phyloP scores from a whole-genome alignment of 1,140 invertebrate species.

The Batillaria attramentaria region DNA sequence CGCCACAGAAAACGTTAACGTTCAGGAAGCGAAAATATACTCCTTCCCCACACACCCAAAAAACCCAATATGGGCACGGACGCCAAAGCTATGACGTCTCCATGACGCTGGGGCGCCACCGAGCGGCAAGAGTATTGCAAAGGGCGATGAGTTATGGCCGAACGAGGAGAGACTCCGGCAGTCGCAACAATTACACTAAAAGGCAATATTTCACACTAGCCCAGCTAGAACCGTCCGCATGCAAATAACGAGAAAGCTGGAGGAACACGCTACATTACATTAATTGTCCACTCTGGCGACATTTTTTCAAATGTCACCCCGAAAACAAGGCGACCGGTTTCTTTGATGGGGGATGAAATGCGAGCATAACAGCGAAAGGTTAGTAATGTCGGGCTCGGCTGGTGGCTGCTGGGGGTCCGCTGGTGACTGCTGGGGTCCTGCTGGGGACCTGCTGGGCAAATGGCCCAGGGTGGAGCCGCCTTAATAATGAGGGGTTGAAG shows the following conservation, averaged over 20 bases:
- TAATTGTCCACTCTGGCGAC: slow-evolving; percentile 25
- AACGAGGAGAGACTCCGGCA: slow-evolving; percentile 15
- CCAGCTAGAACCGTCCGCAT: slow-evolving; percentile 1
- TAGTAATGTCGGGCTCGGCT: too few relatives aligned
- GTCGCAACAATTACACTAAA: slow-evolving; percentile 29
- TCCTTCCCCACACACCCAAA: slow-evolving; percentile 17
- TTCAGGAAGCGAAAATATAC: too few relatives aligned
- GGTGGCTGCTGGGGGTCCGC: too few relatives aligned
- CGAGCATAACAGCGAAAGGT: slow-evolving; percentile 12
- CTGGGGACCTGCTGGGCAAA: too few relatives aligned
- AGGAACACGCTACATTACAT: slow-evolving; percentile 25
- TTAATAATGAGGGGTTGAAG: too few relatives aligned
- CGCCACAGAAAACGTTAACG: too few relatives aligned
- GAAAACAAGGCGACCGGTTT: neutral
- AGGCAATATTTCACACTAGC: slow-evolving; percentile 21
- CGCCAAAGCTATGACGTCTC: slow-evolving; percentile 3
- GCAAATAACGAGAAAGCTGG: slow-evolving; percentile 20
- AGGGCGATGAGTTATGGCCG: slow-evolving; percentile 19
- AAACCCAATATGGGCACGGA: neutral
- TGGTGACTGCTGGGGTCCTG: too few relatives aligned
- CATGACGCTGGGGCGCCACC: slow-evolving; percentile 2
- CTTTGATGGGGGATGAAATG: slow-evolving; percentile 23
- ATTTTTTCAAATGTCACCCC: slow-evolving; percentile 24
- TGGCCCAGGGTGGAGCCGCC: too few relatives aligned
- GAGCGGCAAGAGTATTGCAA: neutral